Percentiles rank a stretch among this genome's conserved stretches.
phyloP scores from a whole-genome alignment of 2,797 vertebrate species.

The Novumbra hubbsi region DNA sequence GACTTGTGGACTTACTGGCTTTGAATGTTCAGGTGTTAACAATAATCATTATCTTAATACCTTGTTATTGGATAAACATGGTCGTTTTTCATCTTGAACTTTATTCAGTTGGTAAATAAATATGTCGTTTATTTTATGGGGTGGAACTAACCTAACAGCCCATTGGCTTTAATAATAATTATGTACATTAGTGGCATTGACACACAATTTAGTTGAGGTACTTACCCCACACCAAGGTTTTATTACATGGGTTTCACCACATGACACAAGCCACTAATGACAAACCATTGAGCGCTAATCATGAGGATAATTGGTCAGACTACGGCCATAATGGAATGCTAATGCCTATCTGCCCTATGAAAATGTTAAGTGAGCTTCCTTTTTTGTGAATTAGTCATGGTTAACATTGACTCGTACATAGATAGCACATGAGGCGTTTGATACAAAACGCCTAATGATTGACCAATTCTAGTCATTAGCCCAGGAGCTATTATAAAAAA shows the following conservation, averaged over 20 bases:
- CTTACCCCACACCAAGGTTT: not conserved
- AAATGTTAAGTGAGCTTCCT: not conserved
- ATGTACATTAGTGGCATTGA: not conserved
- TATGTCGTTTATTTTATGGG: not conserved
- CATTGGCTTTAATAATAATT: not conserved
- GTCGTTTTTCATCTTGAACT: not conserved
- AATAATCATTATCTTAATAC: not conserved
- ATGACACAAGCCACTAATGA: not conserved
- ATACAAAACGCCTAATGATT: not conserved
- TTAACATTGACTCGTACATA: not conserved
- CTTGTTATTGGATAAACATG: not conserved
- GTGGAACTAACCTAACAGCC: not conserved
- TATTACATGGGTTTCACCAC: not conserved
- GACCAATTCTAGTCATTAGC: not conserved
- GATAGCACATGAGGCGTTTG: not conserved
- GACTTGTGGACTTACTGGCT: not conserved
- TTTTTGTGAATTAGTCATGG: not conserved
- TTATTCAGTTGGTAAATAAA: not conserved
- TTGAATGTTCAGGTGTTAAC: not conserved
- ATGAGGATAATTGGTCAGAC: constrained; percentile 6
- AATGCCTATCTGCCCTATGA: not conserved
- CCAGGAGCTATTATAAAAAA: not conserved
- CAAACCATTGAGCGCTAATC: not conserved
- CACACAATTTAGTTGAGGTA: not conserved
- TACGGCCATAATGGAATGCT: not conserved